phyloP scores from a whole-genome alignment of 2,797 vertebrate species.

The Sebastes matsubarae region DNA sequence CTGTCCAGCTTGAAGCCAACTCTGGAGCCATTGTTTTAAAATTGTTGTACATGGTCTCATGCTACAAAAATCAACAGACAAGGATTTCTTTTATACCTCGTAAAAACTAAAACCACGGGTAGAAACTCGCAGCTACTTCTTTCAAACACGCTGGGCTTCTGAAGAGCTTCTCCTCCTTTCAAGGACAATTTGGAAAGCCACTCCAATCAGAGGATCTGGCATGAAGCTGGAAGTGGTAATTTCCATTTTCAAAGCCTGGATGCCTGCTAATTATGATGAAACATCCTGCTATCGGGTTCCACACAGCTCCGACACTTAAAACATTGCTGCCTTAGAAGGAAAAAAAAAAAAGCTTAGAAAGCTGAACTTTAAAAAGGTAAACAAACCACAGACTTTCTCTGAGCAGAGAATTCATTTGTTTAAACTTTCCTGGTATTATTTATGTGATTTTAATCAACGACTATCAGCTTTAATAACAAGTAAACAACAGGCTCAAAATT shows the following conservation, averaged over 20 bases:
- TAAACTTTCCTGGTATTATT: not conserved
- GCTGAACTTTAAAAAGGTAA: constrained; percentile 10
- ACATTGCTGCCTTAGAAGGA: constrained; percentile 30
- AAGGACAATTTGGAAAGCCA: constrained; percentile 18
- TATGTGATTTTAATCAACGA: not conserved
- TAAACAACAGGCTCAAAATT: not conserved
- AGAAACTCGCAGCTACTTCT: not conserved
- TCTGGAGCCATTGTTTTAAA: not conserved
- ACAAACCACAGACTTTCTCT: constrained; percentile 9
- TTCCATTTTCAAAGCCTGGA: constrained; percentile 55
- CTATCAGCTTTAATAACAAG: not conserved
- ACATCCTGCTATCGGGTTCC: constrained; percentile 46
- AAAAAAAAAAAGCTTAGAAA: not conserved
- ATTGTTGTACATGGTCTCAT: not conserved
- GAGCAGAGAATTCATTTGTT: not conserved
- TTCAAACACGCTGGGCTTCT: constrained; percentile 5
- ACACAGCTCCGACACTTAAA: constrained; percentile 35
- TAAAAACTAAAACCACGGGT: not conserved
- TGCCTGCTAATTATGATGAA: constrained; percentile 53
- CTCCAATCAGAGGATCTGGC: constrained; percentile 39
- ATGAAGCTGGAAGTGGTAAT: constrained; percentile 47
- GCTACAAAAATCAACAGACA: not conserved
- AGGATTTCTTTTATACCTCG: not conserved
- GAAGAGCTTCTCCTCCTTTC: constrained; percentile 5
- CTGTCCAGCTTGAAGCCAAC: not conserved